Percentiles rank a stretch among this genome's conserved stretches.
phyloP scores from a whole-genome alignment of 23 tunicate genomes.

The Trididemnum nubilum region DNA sequence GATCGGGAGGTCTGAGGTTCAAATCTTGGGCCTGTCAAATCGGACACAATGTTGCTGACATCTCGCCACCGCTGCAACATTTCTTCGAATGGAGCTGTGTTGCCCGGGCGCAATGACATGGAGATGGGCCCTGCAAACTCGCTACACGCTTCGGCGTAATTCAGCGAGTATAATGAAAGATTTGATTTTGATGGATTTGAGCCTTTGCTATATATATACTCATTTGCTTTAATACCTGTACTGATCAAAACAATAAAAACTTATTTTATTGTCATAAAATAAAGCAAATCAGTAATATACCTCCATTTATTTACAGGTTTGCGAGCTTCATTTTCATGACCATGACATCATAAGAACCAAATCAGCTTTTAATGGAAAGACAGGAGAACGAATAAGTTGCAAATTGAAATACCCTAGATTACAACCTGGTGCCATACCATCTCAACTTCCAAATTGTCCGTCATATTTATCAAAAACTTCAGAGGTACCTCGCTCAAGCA shows the following conservation, averaged over 20 bases:
- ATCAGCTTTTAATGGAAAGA: slow-evolving; percentile 23
- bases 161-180: no score
- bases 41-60: no score
- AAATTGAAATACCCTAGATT: slow-evolving; percentile 3
- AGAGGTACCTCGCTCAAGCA: neutral
- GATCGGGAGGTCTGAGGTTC: no score
- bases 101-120: no score
- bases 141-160: no score
- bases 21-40: no score
- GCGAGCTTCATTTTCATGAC: slow-evolving; percentile 16
- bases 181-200: no score
- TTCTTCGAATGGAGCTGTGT: no score
- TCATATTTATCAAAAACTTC: neutral
- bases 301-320: slow-evolving; percentile 19
- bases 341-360: neutral
- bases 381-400: neutral
- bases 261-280: neutral
- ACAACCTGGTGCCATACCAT: slow-evolving; percentile 14
- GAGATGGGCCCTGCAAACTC: no score
- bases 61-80: no score
- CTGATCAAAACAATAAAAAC: neutral
- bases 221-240: neutral
- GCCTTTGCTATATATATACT: neutral
- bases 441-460: slow-evolving; percentile 30
- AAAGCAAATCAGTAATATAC: neutral